These are phyloP conservation scores for Nasonia giraulti DNA, from an alignment of 1,140 invertebrate species.

Conservation along the genomic window DNA sequence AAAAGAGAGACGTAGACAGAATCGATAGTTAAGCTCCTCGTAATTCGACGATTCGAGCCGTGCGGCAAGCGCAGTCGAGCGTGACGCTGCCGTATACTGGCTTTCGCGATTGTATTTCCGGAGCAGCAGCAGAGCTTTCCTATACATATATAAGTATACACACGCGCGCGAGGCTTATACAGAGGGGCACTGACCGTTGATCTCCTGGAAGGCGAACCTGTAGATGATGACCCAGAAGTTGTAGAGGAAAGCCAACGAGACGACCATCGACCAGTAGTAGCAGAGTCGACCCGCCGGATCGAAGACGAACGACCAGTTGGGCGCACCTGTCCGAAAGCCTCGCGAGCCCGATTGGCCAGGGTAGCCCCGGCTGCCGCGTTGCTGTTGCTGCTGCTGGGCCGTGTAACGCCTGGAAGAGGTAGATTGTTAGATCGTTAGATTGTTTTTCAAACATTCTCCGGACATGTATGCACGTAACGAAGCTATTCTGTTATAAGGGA, in stretches of 20 bases:
- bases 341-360: conserved; percentile 67
- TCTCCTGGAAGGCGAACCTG: conserved; percentile 97
- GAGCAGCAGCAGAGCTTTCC: not conserved
- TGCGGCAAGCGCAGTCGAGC: not conserved
- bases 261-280: conserved; percentile 98
- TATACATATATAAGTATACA: too few species aligned
- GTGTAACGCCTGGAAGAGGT: conserved; percentile 66
- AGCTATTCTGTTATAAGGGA: too few species aligned
- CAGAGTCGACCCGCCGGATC: conserved; percentile 93
- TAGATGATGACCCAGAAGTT: conserved; percentile 99
- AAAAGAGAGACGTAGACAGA: not conserved
- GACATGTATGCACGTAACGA: too few species aligned
- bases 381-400: conserved; percentile 71
- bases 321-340: conserved; percentile 75
- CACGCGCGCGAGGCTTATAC: not conserved
- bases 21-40: conserved; percentile 4
- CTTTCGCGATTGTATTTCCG: conserved; percentile 5
- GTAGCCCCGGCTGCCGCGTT: conserved; percentile 71
- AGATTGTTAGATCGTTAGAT: not conserved
- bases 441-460: too few species aligned
- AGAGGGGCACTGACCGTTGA: conserved; percentile 80
- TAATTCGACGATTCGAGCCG: not conserved
- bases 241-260: conserved; percentile 97
- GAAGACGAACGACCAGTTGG: conserved; percentile 94
- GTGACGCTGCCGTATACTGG: conserved; percentile 27